Conservation (phyloP, 2,797 vertebrate species). For the Leucoraja ocellata region DNA sequence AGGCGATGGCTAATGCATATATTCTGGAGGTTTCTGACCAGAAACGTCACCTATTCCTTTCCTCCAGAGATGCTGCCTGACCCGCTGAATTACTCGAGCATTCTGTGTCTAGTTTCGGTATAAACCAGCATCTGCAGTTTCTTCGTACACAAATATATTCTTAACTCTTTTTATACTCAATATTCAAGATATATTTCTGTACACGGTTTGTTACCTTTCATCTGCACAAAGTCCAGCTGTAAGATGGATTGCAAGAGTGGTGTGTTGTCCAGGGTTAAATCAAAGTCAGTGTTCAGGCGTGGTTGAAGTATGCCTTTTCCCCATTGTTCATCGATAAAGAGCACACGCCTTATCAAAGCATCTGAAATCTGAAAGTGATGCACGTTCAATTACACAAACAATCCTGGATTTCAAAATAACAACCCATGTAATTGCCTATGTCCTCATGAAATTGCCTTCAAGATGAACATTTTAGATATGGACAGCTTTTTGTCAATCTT, state of each 20-base stretch:
- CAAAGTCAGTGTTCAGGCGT: conserved; percentile 94
- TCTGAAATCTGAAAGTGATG: conserved; percentile 81
- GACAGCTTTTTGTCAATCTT: background rate
- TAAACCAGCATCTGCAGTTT: no score
- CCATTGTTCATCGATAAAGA: conserved; percentile 93
- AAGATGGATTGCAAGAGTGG: conserved; percentile 92
- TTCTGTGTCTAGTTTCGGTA: no score
- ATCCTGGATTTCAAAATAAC: background rate
- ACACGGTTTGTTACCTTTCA: conserved; percentile 75
- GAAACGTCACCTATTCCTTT: no score
- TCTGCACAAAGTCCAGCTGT: conserved; percentile 95
- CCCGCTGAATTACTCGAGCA: no score
- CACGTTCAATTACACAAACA: background rate
- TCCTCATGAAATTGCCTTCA: no score
- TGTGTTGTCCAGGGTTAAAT: conserved; percentile 89
- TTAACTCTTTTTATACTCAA: background rate
- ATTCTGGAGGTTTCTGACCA: background rate
- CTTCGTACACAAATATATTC: no score
- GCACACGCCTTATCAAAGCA: conserved; percentile 89
- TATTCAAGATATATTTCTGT: background rate
- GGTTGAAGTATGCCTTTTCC: conserved; percentile 92
- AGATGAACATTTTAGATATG: background rate
- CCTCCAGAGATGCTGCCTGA: no score
- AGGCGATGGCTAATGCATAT: background rate
- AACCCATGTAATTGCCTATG: no score